Conservation (phyloP, 2,888 invertebrate species). For the Xestia xanthographa region DNA sequence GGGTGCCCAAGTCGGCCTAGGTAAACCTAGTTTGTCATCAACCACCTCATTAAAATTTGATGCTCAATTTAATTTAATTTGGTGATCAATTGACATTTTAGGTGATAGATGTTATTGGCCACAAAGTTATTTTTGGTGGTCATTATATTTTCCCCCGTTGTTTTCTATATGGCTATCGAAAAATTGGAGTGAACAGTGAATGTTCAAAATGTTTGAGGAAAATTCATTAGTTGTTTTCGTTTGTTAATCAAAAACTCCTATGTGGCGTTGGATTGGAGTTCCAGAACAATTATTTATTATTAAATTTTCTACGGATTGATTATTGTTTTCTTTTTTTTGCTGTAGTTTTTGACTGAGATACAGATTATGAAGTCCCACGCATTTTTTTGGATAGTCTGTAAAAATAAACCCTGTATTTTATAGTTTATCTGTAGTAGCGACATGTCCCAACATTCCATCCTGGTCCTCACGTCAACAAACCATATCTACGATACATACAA, state of each 20-base stretch:
- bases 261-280: background rate
- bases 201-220: no score
- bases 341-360: background rate
- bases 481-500: constrained; percentile 80
- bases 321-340: background rate
- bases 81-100: no score
- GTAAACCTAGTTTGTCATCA: no score
- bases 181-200: background rate
- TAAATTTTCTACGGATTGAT: background rate
- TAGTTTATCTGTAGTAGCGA: constrained; percentile 37
- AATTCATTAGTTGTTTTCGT: background rate
- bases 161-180: constrained; percentile 9
- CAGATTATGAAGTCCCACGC: background rate
- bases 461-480: constrained; percentile 66
- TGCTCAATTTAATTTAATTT: no score
- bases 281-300: background rate
- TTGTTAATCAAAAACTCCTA: background rate
- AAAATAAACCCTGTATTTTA: constrained; percentile 16
- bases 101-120: no score
- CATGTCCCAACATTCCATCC: constrained; percentile 47
- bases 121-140: no score
- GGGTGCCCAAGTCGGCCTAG: no score
- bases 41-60: no score
- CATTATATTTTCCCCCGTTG: no score
- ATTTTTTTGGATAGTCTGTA: background rate